phyloP scores from a whole-genome alignment of 1,140 invertebrate genomes.

The Spodoptera frugiperda region DNA sequence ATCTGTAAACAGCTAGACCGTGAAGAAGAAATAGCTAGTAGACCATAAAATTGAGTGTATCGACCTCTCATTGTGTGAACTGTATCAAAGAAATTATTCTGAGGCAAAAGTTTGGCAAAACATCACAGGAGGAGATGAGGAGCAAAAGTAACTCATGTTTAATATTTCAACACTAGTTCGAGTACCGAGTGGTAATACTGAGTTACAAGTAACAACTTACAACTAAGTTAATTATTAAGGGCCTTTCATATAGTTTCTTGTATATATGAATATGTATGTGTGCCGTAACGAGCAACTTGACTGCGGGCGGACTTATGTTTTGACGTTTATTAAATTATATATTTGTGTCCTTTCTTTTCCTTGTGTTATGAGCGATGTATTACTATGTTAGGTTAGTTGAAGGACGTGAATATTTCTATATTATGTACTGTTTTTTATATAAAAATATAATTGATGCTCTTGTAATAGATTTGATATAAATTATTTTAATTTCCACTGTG shows the following conservation, averaged over 20 bases:
- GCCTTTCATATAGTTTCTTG: slow-evolving; percentile 1
- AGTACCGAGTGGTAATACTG: slow-evolving; percentile 4
- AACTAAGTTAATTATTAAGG: slow-evolving; percentile 31
- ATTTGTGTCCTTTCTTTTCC: slow-evolving; percentile 6
- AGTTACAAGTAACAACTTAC: slow-evolving; percentile 20
- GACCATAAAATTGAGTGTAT: too few species aligned
- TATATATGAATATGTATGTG: slow-evolving; percentile 1
- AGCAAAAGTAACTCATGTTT: slow-evolving; percentile 7
- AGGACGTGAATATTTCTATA: neutral
- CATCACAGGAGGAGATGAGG: neutral
- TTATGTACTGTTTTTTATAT: neutral
- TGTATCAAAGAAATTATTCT: too few species aligned
- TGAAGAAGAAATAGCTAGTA: too few species aligned
- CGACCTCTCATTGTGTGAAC: too few species aligned
- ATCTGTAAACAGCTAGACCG: too few species aligned
- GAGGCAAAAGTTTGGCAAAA: neutral
- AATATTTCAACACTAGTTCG: slow-evolving; percentile 23
- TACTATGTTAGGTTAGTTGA: neutral
- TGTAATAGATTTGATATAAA: too few species aligned
- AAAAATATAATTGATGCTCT: neutral
- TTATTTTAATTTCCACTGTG: too few species aligned
- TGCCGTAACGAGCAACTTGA: slow-evolving; percentile 15
- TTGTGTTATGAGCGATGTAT: neutral
- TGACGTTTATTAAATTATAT: slow-evolving; percentile 34
- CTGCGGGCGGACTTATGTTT: slow-evolving; percentile 8